Evolutionary conservation across 2,113 vertebrate species (phyloP), one percentile per base, ranked within the genome.

Genomic region (Lanius collurio): DNA sequence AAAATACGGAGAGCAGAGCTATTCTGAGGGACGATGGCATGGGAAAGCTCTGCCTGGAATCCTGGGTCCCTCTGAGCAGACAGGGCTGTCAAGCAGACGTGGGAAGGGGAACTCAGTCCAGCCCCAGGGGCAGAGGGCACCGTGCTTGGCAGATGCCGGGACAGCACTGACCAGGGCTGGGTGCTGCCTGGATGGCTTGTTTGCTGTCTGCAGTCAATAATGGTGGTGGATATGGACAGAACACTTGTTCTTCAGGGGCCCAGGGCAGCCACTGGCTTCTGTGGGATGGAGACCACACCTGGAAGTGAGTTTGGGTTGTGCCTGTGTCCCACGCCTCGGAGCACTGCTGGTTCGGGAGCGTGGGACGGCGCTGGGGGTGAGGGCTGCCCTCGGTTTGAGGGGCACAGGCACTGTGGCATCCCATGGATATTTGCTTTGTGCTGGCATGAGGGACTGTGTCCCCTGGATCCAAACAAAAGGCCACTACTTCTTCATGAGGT

Each of bases 21-120:
- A 98, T 98, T 99, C 98, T 98, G 98, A 99, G 98, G 97, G 98
- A 98, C 97, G 98, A 95, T 99, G 99, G 99, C 99, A 99, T 99
- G 99, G 99, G 99, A 99, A 99, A 99, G 98, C 98, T 98, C 91
- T 97, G 97, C 94, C 95, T 98, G 98, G 98, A 98, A 98, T 98
- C 98, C 98, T 92, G 97, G 95, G 95, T 97, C 97, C 96, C 94
- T 97, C 85, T 4, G 31, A 97, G 90, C 95, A 98, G 98, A 97
- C 96, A 28, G 97, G 96, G 97, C 94, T 97, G 95, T 97, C 93
- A 87, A 20, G 93, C 81, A 98, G 97, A 97, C 98, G 95, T 98
- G 98, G 98, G 98, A 98, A 98, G 98, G 93, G 87, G 95, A 96
- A 67, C 33, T 26, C 4, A 41, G 67, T 1, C 55, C 87, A 18